Evolutionary conservation across 2,797 vertebrate genomes (phyloP), one percentile per base, ranked within the genome.

Genomic region (Craterocephalus amniculus): DNA sequence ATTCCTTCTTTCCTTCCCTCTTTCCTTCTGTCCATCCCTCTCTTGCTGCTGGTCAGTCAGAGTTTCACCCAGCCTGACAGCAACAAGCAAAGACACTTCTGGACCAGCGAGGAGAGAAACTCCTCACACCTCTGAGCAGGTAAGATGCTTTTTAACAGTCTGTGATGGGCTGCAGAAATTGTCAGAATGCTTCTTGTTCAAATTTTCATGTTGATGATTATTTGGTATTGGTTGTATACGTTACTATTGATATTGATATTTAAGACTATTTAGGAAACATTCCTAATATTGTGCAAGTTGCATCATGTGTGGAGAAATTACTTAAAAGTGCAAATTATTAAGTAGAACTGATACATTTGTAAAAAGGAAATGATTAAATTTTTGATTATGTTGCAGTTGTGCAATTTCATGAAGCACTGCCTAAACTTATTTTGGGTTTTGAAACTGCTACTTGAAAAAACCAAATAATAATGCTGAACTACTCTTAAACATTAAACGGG

Each of bases 1-100:
- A 14, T 31, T 49, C 62, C 36, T 32, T 66, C 43, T 57, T 58
- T 55, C 65, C 40, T 62, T 67, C 51, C n/a, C 26, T 55, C 57
- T 34, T 61, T 65, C 43, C 31, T 38, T 60, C 76, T 35, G 63
- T 76, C 87, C 61, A 63, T 51, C 67, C 38, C 29, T 61, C 63
- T 77, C 67, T 57, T 68, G 59, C 76, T 71, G 75, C 48, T 32
- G 67, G 72, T 83, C 88, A 89, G 83, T 91, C 88, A 62, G 78
- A 59, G 57, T 10, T 38, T 27, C 66, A 35, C 45, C 57, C 58
- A 63, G 54, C 29, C 0, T 13, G 52, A 58, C 65, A 57, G 61
- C 76, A 29, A 34, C 32, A 56, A 16, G 34, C 35, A 52, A 35
- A 62, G 26, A 29, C 43, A 62, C 22, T n/a, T 61, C 45, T 62